These are phyloP conservation scores for Sinhomidia bicolor DNA, from an alignment of 2,888 invertebrate genomes.

Conservation along the genomic window DNA sequence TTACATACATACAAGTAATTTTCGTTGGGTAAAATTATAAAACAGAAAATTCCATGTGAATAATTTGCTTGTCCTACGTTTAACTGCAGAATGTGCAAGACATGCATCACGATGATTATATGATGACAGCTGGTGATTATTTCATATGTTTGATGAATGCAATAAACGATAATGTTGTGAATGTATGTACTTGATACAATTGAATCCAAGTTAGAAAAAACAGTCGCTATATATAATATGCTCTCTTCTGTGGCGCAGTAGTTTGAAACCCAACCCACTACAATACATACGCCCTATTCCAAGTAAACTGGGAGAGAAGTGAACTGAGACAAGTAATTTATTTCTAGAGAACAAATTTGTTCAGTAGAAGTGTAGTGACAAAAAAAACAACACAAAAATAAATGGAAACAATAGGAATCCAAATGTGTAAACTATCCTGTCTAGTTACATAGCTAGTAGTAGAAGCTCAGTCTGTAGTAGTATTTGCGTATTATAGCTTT, in stretches of 20 bases:
- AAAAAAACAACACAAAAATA: not conserved
- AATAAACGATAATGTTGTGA: not conserved
- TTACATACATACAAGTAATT: too few relatives aligned
- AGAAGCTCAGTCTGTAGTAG: not conserved
- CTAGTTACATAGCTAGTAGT: too few relatives aligned
- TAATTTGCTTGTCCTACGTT: not conserved
- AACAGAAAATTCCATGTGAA: not conserved
- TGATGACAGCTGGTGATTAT: slow-evolving; percentile 59
- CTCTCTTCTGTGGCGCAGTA: not conserved
- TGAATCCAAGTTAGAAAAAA: not conserved
- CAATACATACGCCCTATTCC: not conserved
- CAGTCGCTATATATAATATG: too few relatives aligned
- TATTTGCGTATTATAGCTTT: not conserved
- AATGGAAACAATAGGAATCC: not conserved
- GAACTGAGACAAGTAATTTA: not conserved
- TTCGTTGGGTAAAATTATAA: not conserved
- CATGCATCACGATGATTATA: not conserved
- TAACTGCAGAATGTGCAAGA: not conserved
- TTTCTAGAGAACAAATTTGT: slow-evolving; percentile 27
- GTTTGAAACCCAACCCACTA: not conserved
- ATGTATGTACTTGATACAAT: not conserved
- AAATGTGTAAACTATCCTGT: not conserved
- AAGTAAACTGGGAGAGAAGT: too few relatives aligned
- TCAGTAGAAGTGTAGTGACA: not conserved
- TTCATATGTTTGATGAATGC: slow-evolving; percentile 47